A percentile compares a stretch with the other conserved stretches of the same genome.
These are phyloP conservation scores for Engystomops pustulosus DNA, from an alignment of 2,113 vertebrate genomes.

Conservation along the genomic window DNA sequence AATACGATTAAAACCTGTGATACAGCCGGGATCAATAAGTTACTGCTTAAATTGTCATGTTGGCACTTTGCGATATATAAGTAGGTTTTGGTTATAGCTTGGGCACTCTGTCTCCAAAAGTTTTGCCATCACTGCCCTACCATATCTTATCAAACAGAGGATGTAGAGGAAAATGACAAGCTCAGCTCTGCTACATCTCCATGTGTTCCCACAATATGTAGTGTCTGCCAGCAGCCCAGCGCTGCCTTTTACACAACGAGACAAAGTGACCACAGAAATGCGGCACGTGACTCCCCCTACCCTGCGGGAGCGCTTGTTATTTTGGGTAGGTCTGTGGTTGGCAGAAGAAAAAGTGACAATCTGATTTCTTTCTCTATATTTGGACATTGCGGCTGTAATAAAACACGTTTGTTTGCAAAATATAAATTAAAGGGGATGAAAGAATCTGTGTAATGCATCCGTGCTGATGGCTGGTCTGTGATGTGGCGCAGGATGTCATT, in stretches of 20 bases:
- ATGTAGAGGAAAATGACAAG: background rate
- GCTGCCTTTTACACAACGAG: background rate
- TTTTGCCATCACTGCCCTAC: too few species aligned
- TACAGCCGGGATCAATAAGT: too few species aligned
- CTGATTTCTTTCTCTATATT: conserved; percentile 13
- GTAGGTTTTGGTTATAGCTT: too few species aligned
- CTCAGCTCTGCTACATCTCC: background rate
- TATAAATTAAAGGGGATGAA: background rate
- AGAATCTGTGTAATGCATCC: background rate
- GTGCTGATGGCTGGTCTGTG: background rate
- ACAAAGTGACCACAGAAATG: conserved; percentile 22
- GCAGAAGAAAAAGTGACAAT: background rate
- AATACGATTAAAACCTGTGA: too few species aligned
- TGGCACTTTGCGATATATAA: too few species aligned
- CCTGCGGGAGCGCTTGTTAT: conserved; percentile 18
- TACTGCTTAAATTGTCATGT: too few species aligned
- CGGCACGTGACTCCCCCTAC: background rate
- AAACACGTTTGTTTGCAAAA: background rate
- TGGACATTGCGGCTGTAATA: background rate
- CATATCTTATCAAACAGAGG: background rate
- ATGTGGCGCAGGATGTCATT: too few species aligned
- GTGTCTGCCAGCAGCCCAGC: background rate
- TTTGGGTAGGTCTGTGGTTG: conserved; percentile 3
- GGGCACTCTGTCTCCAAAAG: too few species aligned
- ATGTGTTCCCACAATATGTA: background rate